Base-by-base conservation (phyloP, 2,888 invertebrate species). In the Andrena bicolor region DNA sequence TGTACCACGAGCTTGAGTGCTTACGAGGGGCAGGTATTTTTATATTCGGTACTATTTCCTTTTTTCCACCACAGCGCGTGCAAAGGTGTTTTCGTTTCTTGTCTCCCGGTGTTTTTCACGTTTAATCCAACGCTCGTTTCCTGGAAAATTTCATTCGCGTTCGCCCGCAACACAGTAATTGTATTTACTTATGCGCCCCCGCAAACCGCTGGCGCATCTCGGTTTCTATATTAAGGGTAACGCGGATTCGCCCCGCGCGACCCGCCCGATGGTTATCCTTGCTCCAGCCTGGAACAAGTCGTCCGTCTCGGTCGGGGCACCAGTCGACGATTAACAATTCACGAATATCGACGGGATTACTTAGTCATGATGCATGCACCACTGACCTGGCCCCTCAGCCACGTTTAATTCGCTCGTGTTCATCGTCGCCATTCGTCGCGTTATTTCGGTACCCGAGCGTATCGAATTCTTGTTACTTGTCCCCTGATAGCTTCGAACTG, bases 261-360 rank as follows among this genome's bases (percentile, higher is more conserved):
- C 72, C 76, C 63, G 71, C 66, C 20, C 35, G 13, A 63, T 56
- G 71, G 58, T 63, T 35, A 68, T 41, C 58, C 68, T 58, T 66
- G 61, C 71, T 72, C n/a, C 70, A 49, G 63, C 66, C 26, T 41
- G 41, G 41, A 41, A 41, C 53, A 72, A 76, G 63, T 69, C 73
- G 73, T 74, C 65, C 73, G 65, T 77, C 26, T 73, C 20, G 28
- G 49, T 6, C 60, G 49, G 60, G 49, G 10, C 72, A 72, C 35
- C 63, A 10, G 76, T 48, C 49, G 51, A 41, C 49, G 49, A 58
- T 77, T 77, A 81, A 77, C 53, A 64, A 76, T 81, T 81, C 73
- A 76, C 69, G 51, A 70, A 69, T n/a, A 66, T 66, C n/a, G 30
- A 10, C 51, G 30, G 20, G 13, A 30, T 10, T 13, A 41, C 41